Evolutionary conservation across 2,113 vertebrate species (phyloP).

Genomic region (Amazona vittata): DNA sequence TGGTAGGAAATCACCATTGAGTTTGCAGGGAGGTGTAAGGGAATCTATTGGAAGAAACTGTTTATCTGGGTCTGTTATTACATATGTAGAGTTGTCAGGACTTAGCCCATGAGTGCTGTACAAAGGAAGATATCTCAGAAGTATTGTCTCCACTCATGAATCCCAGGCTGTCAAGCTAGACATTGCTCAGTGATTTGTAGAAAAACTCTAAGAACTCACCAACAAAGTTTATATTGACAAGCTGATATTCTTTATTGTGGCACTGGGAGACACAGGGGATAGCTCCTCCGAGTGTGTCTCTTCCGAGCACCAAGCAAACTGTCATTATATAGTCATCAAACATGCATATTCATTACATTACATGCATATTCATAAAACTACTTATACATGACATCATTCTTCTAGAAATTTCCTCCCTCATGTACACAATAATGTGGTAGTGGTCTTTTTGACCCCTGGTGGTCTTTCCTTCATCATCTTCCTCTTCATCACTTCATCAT

Average conservation of each 20-base stretch:
- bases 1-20: not conserved
- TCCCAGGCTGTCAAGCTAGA: not conserved
- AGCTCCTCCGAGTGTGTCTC: not conserved
- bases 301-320: not conserved
- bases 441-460: not conserved
- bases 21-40: not conserved
- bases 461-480: not conserved
- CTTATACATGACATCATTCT: not conserved
- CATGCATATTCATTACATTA: not conserved
- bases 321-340: not conserved
- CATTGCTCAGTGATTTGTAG: not conserved
- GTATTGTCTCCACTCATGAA: not conserved
- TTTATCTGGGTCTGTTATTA: not conserved
- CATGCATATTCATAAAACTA: not conserved
- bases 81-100: rapidly evolving
- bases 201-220: not conserved
- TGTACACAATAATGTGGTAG: not conserved
- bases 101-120: not conserved
- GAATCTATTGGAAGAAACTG: not conserved
- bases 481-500: not conserved
- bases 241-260: not conserved
- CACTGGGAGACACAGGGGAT: not conserved
- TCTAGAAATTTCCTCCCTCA: not conserved
- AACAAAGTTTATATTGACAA: not conserved
- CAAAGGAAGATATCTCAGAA: not conserved